Conservation (phyloP, 2,888 invertebrate species). For the Eulithis testata region DNA sequence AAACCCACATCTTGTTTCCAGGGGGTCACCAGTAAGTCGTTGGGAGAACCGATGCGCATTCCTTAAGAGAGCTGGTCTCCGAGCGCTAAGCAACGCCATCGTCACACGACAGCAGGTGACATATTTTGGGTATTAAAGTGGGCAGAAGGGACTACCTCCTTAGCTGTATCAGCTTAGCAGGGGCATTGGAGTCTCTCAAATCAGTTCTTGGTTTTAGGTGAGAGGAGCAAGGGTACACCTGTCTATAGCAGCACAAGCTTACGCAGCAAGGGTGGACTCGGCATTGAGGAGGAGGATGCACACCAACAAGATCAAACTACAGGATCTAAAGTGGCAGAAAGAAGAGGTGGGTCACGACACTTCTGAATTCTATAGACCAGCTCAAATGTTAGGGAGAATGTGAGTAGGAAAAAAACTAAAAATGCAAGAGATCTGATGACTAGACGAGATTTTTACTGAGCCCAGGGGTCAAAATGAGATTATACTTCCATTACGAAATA, state of each 20-base stretch:
- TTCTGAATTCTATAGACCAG: background rate
- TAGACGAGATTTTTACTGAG: too few relatives aligned
- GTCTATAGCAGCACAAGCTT: conserved; percentile 88
- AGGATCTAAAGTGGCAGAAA: conserved; percentile 92
- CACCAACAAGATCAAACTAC: conserved; percentile 88
- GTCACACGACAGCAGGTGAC: conserved; percentile 67
- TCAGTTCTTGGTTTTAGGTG: conserved; percentile 65
- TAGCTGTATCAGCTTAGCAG: too few relatives aligned
- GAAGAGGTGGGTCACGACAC: conserved; percentile 77
- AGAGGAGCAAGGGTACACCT: conserved; percentile 88
- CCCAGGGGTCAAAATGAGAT: too few relatives aligned
- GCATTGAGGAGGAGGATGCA: conserved; percentile 90
- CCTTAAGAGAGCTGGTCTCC: conserved; percentile 66
- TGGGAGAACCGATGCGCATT: conserved; percentile 69
- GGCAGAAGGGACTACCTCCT: too few relatives aligned
- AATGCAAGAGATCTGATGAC: too few relatives aligned
- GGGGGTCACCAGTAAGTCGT: conserved; percentile 57
- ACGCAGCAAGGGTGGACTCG: conserved; percentile 89
- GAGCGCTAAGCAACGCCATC: conserved; percentile 62
- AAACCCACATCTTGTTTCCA: conserved; percentile 38
- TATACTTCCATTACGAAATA: too few relatives aligned
- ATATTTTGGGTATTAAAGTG: background rate
- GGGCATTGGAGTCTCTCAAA: too few relatives aligned
- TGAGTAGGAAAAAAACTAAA: too few relatives aligned
- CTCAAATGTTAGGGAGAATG: background rate